Percentiles rank a stretch among this genome's conserved stretches.
Evolutionary conservation across 1,140 invertebrate species (phyloP).

Genomic region (Choristoneura fumiferana): DNA sequence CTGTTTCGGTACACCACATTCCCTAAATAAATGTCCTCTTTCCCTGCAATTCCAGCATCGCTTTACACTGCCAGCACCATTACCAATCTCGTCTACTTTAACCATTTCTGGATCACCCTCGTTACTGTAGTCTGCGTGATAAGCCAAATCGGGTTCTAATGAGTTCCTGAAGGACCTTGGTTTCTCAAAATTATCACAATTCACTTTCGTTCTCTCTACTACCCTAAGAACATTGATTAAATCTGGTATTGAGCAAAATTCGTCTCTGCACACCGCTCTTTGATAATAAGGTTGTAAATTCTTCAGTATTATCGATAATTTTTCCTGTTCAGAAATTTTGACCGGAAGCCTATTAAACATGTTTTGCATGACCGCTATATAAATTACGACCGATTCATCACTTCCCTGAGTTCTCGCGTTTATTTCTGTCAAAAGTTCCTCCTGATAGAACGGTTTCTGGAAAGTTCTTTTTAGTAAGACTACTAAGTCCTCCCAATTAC

Average conservation of each 20-base stretch:
- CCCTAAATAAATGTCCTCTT: neutral
- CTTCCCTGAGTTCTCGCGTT: too few species aligned
- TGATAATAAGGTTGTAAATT: too few species aligned
- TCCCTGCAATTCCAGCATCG: neutral
- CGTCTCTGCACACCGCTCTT: constrained; percentile 35
- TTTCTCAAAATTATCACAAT: constrained; percentile 27
- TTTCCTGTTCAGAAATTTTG: too few species aligned
- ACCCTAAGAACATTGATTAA: constrained; percentile 27
- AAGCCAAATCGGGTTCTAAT: constrained; percentile 31
- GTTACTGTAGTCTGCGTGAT: neutral
- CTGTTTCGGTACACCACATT: neutral
- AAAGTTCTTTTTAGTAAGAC: too few species aligned
- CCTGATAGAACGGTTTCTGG: too few species aligned
- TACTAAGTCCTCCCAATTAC: too few species aligned
- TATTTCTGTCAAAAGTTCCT: too few species aligned
- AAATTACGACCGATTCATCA: too few species aligned
- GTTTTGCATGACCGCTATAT: too few species aligned
- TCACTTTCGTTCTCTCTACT: constrained; percentile 31
- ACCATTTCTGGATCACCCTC: neutral
- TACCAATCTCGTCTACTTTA: neutral
- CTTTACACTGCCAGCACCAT: neutral
- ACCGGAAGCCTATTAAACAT: too few species aligned
- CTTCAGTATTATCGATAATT: too few species aligned
- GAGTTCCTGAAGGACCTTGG: constrained; percentile 14
- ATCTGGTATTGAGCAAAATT: constrained; percentile 27